Conservation (phyloP, 2,888 invertebrate species). For the Caradrina kadenii region DNA sequence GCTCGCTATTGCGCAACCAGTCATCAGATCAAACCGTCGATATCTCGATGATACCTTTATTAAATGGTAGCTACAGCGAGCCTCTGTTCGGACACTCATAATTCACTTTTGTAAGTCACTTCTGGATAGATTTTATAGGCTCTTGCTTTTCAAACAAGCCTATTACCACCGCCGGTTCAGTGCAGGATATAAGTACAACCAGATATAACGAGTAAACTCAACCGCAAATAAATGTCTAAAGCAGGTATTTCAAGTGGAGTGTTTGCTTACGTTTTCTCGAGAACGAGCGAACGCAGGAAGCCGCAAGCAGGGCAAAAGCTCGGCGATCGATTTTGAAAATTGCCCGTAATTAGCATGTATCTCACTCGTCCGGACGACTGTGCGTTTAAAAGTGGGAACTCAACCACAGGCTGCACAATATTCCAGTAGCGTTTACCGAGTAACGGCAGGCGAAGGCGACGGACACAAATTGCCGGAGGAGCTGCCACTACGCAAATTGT, state of each 20-base stretch:
- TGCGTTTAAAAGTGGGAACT: constrained; percentile 86
- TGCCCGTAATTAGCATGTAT: constrained; percentile 89
- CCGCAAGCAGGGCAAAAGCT: constrained; percentile 85
- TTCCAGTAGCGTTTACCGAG: constrained; percentile 90
- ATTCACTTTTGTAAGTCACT: constrained; percentile 64
- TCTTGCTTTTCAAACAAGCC: constrained; percentile 45
- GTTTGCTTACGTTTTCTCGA: constrained; percentile 77
- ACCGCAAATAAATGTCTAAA: constrained; percentile 63
- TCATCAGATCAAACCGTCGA: constrained; percentile 84
- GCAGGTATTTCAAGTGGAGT: constrained; percentile 65
- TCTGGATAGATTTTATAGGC: constrained; percentile 57
- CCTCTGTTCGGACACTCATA: constrained; percentile 62
- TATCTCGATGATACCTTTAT: constrained; percentile 86
- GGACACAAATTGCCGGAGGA: constrained; percentile 88
- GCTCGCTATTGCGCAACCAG: constrained; percentile 84
- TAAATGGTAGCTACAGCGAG: constrained; percentile 83
- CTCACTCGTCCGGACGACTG: constrained; percentile 85
- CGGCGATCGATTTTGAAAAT: constrained; percentile 90
- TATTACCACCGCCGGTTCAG: constrained; percentile 19
- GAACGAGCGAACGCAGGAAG: constrained; percentile 84
- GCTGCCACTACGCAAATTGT: constrained; percentile 88
- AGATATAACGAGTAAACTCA: constrained; percentile 40
- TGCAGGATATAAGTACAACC: constrained; percentile 28
- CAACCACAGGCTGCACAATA: constrained; percentile 87
- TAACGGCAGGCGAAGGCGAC: constrained; percentile 88